Evolutionary conservation across 2,113 vertebrate genomes (phyloP), one percentile per base, ranked within the genome.

Genomic region (Emydocephalus ijimae): DNA sequence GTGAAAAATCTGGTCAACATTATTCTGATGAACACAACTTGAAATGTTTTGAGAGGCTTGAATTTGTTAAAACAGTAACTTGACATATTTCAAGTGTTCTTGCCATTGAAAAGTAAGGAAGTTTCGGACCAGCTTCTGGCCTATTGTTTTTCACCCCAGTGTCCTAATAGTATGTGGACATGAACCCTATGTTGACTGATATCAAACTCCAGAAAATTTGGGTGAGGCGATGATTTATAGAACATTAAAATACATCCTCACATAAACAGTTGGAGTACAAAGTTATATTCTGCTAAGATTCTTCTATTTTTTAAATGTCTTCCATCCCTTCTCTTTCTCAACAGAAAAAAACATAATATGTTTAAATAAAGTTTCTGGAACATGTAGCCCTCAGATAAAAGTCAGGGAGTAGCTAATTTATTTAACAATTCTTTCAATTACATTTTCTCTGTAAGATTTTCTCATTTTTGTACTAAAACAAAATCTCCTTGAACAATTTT

Each of bases 1-100:
- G n/a, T 96, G 81, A 95, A n/a, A 93, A 96, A 96, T 93, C 93
- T 95, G 93, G 74, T 94, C 95, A 96, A n/a, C 64, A 15, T 74
- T 74, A 34, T 34, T 74, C n/a, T 74, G 12, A 74, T 74, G 64
- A 34, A 74, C n/a, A 74, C 29, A 74, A 74, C 14, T 74, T 74
- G 64, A 74, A 74, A 74, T 74, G 29, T n/a, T 74, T n/a, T 74
- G 4, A 74, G 12, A 14, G 4, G 4, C 5, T 74, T 74, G 14
- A 74, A 34, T 74, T 74, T 74, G n/a, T 74, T 34, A 14, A 15
- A 74, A 74, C 64, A 34, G 14, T 74, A 34, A 74, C n/a, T n/a
- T 74, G n/a, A 74, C 29, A 34, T 34, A 15, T 74, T 74, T 34
- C 64, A 74, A 74, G 14, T 74, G n/a, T 34, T 34, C 14, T 74